phyloP scores from a whole-genome alignment of 2,113 vertebrate species.

The Notechis scutatus region DNA sequence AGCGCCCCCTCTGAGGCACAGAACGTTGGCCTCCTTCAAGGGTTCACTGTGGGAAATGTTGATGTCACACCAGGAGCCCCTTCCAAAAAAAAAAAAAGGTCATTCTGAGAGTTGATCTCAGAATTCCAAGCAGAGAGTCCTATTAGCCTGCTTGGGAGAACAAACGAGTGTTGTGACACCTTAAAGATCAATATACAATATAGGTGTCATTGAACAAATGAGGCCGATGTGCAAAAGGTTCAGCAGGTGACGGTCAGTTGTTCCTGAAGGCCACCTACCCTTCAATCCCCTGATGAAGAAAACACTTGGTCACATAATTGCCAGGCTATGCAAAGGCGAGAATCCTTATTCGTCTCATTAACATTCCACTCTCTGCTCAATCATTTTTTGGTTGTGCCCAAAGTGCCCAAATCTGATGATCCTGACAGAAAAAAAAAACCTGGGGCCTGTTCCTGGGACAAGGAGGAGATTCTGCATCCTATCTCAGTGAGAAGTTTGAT shows the following conservation, averaged over 20 bases:
- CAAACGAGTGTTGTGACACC: background rate
- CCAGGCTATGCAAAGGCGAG: background rate
- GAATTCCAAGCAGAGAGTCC: background rate
- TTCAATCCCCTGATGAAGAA: background rate
- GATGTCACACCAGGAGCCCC: background rate
- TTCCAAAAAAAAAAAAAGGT: too few relatives aligned
- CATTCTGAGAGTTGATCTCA: background rate
- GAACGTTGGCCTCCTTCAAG: background rate
- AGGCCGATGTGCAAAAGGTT: background rate
- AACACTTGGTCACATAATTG: background rate
- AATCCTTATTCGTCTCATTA: background rate
- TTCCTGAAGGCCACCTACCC: background rate
- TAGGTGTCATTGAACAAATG: background rate
- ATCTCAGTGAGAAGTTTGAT: background rate
- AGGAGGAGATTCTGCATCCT: background rate
- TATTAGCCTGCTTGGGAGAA: background rate
- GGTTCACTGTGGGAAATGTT: background rate
- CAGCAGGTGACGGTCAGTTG: background rate
- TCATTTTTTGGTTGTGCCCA: background rate
- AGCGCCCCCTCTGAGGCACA: background rate
- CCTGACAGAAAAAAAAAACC: background rate
- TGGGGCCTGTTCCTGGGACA: background rate
- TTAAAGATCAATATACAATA: background rate
- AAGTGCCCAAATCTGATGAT: background rate
- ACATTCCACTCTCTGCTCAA: background rate